Base-by-base conservation (phyloP, 2,113 vertebrate genomes). In the Epinephelus fuscoguttatus region DNA sequence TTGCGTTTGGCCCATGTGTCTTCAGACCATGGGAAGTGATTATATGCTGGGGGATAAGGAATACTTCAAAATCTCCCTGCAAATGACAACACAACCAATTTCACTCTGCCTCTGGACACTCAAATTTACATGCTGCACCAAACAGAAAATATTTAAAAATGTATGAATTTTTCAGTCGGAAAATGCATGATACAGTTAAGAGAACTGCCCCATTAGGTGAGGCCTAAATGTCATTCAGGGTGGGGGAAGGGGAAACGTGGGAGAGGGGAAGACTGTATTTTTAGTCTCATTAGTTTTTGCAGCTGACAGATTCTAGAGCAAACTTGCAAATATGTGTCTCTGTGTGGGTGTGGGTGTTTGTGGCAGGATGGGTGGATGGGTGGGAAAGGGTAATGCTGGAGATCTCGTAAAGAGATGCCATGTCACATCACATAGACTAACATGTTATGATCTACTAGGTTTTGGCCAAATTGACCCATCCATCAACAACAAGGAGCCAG, bases 61-160 rank as follows among this genome's bases (percentile, higher is more conserved):
- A 89, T 77, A 85, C 66, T 72, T 81, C 59, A 30, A 67, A 76
- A 75, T 57, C 59, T 83, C 49, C 33, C 69, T 74, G 74, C 84
- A 89, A 89, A 89, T 74, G 47, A 85, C 77, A 90, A 70, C 75
- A 68, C 25, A 85, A 84, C 68, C 82, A 88, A 73, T 90, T 86
- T 70, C 61, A 70, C 63, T 75, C 53, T 56, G 86, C 80, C 52
- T 70, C 63, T 84, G 75, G 80, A 62, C 69, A 69, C 62, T 70
- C 2, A 6, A 68, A 80, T 88, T 86, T 86, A 70, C 71, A 82
- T 73, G 76, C 50, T 11, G 13, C 12, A 80, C 4, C 66, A 85
- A 69, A 82, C 37, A 77, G 15, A 72, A 62, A 70, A 70, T 55
- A 55, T 66, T 69, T 68, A 49, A 82, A 78, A 82, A 75, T 77